Evolutionary conservation across 2,113 vertebrate genomes (phyloP).

Genomic region (Channa argus): DNA sequence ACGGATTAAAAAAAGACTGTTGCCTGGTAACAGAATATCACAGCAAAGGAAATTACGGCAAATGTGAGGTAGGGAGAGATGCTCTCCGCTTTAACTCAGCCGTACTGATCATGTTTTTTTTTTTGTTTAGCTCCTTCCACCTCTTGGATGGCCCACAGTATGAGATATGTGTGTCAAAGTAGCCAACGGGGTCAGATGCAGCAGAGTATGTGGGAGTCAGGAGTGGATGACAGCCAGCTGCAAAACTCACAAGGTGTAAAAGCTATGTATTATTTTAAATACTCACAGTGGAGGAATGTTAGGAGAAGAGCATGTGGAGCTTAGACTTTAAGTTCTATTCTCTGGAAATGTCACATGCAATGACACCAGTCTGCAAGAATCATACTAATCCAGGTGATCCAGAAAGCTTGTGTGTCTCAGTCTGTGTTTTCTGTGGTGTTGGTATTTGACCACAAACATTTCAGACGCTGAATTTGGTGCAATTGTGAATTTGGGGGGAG

Average conservation of each 20-base stretch:
- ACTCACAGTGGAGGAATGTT: background rate
- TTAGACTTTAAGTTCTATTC: background rate
- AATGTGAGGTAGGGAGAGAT: constrained; percentile 16
- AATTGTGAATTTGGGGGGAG: constrained; percentile 21
- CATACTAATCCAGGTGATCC: constrained; percentile 28
- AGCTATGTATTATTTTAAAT: constrained; percentile 23
- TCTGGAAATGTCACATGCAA: background rate
- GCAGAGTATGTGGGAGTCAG: constrained; percentile 52
- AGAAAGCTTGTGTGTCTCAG: constrained; percentile 12
- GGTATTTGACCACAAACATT: constrained; percentile 11
- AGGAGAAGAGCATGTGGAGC: background rate
- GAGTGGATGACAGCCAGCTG: constrained; percentile 13
- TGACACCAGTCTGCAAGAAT: background rate
- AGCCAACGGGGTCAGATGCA: constrained; percentile 36
- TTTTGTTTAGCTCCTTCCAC: too few species aligned
- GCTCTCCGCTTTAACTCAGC: too few species aligned
- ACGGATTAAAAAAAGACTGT: constrained; percentile 45
- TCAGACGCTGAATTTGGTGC: constrained; percentile 23
- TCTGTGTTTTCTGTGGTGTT: background rate
- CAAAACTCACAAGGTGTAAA: constrained; percentile 35
- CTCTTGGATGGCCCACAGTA: constrained; percentile 12
- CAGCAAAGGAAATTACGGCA: constrained; percentile 16
- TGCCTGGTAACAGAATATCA: constrained; percentile 67
- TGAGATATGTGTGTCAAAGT: constrained; percentile 24
- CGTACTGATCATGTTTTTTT: too few species aligned